Conservation (phyloP, 30 jellyfish, hydroid and myxozoan genomes). For the Morbakka virulenta region DNA sequence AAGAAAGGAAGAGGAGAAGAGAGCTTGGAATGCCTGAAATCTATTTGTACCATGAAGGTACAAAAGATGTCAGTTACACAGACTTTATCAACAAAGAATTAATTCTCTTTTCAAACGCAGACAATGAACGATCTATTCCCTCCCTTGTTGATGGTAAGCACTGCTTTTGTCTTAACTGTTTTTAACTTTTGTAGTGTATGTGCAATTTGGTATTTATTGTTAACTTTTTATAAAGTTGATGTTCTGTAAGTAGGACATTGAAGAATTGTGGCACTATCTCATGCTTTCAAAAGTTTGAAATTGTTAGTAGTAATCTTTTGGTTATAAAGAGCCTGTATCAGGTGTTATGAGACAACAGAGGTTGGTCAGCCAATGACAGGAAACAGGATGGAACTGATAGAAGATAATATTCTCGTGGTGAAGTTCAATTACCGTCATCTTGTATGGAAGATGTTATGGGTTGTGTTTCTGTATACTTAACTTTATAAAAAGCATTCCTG, state of each 20-base stretch:
- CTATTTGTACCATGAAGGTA: conserved; percentile 82
- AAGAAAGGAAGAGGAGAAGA: conserved; percentile 78
- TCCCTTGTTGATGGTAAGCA: conserved; percentile 90
- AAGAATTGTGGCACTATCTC: too few relatives aligned
- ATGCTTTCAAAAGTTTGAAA: too few relatives aligned
- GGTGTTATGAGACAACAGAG: not conserved
- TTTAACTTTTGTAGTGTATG: not conserved
- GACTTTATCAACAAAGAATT: conserved; percentile 96
- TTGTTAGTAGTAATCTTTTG: too few relatives aligned
- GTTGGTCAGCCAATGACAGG: too few relatives aligned
- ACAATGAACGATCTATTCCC: conserved; percentile 95
- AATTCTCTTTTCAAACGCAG: conserved; percentile 90
- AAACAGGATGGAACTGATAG: too few relatives aligned
- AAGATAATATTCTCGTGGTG: too few relatives aligned
- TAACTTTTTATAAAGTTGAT: not conserved
- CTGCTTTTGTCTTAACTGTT: not conserved
- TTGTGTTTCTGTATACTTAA: too few relatives aligned
- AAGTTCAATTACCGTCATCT: too few relatives aligned
- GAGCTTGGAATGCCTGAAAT: conserved; percentile 95
- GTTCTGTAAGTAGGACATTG: too few relatives aligned
- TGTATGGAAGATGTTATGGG: too few relatives aligned
- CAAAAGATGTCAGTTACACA: conserved; percentile 68
- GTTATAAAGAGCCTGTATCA: not conserved
- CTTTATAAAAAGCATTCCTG: too few relatives aligned
- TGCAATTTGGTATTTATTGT: not conserved